phyloP scores from a whole-genome alignment of 2,888 invertebrate species.

The Eupithecia vulgata region DNA sequence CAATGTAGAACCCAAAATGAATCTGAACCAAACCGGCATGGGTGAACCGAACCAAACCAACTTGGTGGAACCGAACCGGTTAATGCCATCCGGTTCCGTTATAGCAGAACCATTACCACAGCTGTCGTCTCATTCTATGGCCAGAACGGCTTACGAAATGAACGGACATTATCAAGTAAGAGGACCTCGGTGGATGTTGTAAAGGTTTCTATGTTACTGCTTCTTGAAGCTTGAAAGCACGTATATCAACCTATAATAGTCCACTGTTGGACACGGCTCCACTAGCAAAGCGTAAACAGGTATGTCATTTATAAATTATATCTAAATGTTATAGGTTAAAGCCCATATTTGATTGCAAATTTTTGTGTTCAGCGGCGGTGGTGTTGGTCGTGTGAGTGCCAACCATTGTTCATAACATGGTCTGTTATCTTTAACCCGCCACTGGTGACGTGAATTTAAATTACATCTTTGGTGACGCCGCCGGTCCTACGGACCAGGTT shows the following conservation, averaged over 20 bases:
- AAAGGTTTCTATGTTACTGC: not conserved
- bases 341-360: too few species aligned
- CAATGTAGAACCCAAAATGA: not conserved
- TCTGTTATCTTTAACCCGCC: not conserved
- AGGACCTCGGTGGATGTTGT: slow-evolving; percentile 13
- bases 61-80: not conserved
- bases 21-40: not conserved
- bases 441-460: not conserved
- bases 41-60: not conserved
- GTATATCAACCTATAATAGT: too few species aligned
- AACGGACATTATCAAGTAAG: not conserved
- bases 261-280: too few species aligned
- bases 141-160: not conserved
- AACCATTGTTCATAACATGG: too few species aligned
- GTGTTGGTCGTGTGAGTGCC: too few species aligned
- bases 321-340: too few species aligned
- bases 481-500: not conserved
- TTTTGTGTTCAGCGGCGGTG: too few species aligned
- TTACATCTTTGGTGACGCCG: not conserved
- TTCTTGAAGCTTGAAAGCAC: too few species aligned
- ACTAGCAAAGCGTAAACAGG: too few species aligned
- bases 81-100: not conserved
- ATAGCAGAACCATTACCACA: not conserved
- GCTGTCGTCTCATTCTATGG: not conserved
- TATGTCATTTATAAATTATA: too few species aligned